Percentiles rank a stretch among this genome's conserved stretches.
These are phyloP conservation scores for Xestia sexstrigata DNA, from an alignment of 2,888 invertebrate genomes.

Conservation along the genomic window DNA sequence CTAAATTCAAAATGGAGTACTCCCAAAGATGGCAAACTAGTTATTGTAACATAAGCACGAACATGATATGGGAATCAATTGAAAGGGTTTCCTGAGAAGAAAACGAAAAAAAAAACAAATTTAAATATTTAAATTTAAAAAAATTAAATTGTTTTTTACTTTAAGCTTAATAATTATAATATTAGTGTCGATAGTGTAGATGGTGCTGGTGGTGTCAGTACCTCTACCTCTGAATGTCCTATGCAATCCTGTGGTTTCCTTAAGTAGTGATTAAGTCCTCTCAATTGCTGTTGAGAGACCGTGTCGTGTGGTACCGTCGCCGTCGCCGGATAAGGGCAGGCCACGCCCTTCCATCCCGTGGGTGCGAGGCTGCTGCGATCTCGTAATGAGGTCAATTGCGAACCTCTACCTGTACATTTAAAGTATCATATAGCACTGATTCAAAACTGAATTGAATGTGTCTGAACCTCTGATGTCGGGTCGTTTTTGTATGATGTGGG, in stretches of 20 bases:
- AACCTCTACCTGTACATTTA: constrained; percentile 10
- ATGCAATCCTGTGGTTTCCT: not conserved
- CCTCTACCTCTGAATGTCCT: not conserved
- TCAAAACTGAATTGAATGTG: constrained; percentile 1
- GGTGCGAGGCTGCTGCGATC: constrained; percentile 37
- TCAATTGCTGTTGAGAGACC: not conserved
- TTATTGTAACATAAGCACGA: too few relatives aligned
- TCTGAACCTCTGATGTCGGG: not conserved
- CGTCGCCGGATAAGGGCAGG: constrained; percentile 32
- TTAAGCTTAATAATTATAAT: too few relatives aligned
- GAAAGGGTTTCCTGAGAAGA: too few relatives aligned
- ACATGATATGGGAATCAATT: too few relatives aligned
- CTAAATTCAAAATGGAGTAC: too few relatives aligned
- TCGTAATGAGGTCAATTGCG: constrained; percentile 55
- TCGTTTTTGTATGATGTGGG: not conserved
- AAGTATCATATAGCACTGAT: constrained; percentile 12
- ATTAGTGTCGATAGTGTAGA: too few relatives aligned
- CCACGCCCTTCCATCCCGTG: constrained; percentile 53
- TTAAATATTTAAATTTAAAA: too few relatives aligned
- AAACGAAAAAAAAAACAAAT: too few relatives aligned
- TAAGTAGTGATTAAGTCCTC: constrained; percentile 14
- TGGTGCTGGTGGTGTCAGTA: not conserved
- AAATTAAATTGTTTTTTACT: too few relatives aligned
- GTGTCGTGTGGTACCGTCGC: constrained; percentile 11
- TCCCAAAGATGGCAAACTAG: too few relatives aligned